Base-by-base conservation (phyloP, 2,797 vertebrate genomes). In the Kryptopterus vitreolus region DNA sequence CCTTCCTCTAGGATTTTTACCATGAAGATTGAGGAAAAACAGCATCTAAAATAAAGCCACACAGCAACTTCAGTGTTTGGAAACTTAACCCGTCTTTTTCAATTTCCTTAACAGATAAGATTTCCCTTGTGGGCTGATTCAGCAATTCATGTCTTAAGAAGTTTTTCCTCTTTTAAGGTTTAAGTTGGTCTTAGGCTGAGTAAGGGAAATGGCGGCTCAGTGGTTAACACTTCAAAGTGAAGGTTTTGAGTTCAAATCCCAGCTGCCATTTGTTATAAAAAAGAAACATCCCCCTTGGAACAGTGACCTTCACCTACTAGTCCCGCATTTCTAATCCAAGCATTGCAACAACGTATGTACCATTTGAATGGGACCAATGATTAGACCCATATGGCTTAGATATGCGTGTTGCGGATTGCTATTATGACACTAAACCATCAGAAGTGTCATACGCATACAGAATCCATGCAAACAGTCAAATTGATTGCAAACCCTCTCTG, bases 311-410 rank as follows among this genome's bases (percentile, higher is more conserved):
- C 72, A 58, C 55, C 50, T 31, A 72, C 4, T 16, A 75, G 59
- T 9, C 61, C 66, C 35, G 46, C 43, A 9, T 72, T 24, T 76
- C 18, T 29, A 75, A 59, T 76, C 57, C 52, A 71, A 63, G 33
- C 63, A 72, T 65, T 63, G 57, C 24, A 72, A n/a, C 62, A 81
- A 53, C 55, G 31, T 59, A 75, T 76, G 55, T 48, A 53, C 26
- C 55, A 69, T 61, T 48, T 76, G 72, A 18, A 76, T 65, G 66
- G n/a, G 18, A 68, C 50, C 1, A 24, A 33, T 13, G 43, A 63
- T 81, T 77, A 52, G 24, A 6, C 31, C 33, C 4, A 71, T 69
- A 43, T 71, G 63, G 57, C 33, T n/a, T 10, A 26, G 35, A 81
- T 43, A 65, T 70, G 35, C 66, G 48, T 81, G 75, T 65, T 72